phyloP scores from a whole-genome alignment of 37 sponge, comb jelly and placozoan genomes.

The Spongilla lacustris region DNA sequence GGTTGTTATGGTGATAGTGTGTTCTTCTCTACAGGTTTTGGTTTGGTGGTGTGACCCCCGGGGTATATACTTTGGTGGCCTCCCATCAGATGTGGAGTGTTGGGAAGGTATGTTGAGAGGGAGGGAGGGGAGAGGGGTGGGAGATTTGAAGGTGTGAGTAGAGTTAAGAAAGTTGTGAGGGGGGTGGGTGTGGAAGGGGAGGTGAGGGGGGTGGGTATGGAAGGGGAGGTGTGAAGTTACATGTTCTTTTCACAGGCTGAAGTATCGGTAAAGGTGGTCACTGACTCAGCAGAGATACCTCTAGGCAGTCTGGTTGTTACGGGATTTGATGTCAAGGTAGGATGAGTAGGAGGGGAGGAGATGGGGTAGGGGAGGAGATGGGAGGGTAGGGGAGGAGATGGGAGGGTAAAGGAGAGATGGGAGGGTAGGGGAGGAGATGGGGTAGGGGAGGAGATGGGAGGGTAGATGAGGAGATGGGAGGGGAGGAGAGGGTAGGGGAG shows the following conservation, averaged over 20 bases:
- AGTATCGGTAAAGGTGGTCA: slow-evolving; percentile 38
- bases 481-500: background rate
- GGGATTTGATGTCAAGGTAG: slow-evolving; percentile 84
- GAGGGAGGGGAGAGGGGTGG: background rate
- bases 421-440: too few species aligned
- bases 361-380: slow-evolving; percentile 15
- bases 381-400: background rate
- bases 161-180: too few species aligned
- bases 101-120: slow-evolving; percentile 13
- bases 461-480: slow-evolving; percentile 20
- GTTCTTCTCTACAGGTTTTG: slow-evolving; percentile 33
- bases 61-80: slow-evolving; percentile 43
- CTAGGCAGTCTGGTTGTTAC: slow-evolving; percentile 39
- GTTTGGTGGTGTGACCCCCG: slow-evolving; percentile 48
- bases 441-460: background rate
- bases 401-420: too few species aligned
- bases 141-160: background rate
- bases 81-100: slow-evolving; percentile 69
- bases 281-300: slow-evolving; percentile 32
- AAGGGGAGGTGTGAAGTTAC: too few species aligned
- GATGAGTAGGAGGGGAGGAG: background rate
- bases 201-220: too few species aligned
- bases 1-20: background rate
- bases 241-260: too few species aligned
- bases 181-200: background rate